Conservation (phyloP, 2,797 vertebrate genomes). For the Vespertilio murinus region DNA sequence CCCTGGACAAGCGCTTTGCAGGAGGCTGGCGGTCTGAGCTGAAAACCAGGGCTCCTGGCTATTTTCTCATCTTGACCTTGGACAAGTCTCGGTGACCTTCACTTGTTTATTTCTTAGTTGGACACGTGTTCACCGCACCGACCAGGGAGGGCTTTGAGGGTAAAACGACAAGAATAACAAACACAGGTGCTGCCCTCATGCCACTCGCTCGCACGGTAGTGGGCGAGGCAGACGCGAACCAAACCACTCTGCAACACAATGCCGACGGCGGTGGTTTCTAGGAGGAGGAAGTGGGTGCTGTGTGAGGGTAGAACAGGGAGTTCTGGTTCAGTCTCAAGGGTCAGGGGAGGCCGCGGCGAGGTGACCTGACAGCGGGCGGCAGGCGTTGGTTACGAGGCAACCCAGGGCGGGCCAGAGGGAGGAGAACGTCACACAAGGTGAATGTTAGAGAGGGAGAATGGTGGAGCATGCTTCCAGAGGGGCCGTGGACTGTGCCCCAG, state of each 20-base stretch:
- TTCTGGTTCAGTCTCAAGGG: not conserved
- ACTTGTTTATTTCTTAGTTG: not conserved
- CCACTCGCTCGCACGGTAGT: not conserved
- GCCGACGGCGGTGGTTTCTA: not conserved
- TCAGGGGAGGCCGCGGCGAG: not conserved
- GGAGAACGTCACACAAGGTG: not conserved
- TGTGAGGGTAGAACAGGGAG: not conserved
- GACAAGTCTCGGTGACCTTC: not conserved
- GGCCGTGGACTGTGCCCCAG: too few species aligned
- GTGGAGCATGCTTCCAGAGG: too few species aligned
- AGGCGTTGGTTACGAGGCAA: not conserved
- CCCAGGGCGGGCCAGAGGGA: not conserved
- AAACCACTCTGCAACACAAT: not conserved
- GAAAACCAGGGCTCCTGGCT: not conserved
- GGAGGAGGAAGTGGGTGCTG: not conserved
- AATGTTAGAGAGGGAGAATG: too few species aligned
- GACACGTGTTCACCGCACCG: not conserved
- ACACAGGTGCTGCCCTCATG: not conserved
- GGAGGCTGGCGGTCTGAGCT: not conserved
- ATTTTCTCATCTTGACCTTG: not conserved
- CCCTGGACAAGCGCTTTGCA: not conserved
- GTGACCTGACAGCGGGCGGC: not conserved
- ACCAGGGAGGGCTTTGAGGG: not conserved
- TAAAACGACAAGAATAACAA: not conserved
- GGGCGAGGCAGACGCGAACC: not conserved